Conservation (phyloP, 2,797 vertebrate species). For the Calcarius lapponicus region DNA sequence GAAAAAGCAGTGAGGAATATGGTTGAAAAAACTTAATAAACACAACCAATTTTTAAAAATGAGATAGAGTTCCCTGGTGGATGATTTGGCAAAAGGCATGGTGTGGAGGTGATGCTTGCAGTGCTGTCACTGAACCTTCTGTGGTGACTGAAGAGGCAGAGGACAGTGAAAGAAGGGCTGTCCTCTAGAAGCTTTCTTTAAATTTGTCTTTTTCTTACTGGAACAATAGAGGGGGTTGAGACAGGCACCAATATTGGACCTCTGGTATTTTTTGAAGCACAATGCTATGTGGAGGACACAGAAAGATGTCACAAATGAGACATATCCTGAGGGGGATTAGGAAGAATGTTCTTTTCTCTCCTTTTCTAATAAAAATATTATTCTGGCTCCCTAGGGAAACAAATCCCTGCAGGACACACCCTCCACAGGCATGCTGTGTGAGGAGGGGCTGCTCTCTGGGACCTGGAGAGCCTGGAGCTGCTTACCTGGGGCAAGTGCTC, state of each 20-base stretch:
- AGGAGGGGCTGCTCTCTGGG: background rate
- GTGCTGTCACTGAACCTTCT: too few relatives aligned
- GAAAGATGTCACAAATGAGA: background rate
- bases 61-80: background rate
- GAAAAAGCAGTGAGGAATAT: background rate
- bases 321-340: background rate
- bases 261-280: background rate
- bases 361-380: too few relatives aligned
- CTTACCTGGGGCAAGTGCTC: rapidly evolving
- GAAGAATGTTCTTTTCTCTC: too few relatives aligned
- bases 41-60: background rate
- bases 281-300: rapidly evolving
- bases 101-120: background rate
- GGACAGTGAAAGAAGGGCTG: background rate
- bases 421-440: background rate
- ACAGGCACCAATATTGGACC: rapidly evolving
- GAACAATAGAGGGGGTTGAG: background rate
- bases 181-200: background rate
- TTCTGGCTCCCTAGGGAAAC: background rate
- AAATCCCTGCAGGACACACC: background rate
- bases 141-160: background rate
- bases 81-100: background rate
- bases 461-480: background rate
- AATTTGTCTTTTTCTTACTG: background rate
- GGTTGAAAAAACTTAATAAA: background rate